These are phyloP conservation scores for Sminthurides aquaticus DNA, from an alignment of 2,888 invertebrate genomes.

Conservation along the genomic window DNA sequence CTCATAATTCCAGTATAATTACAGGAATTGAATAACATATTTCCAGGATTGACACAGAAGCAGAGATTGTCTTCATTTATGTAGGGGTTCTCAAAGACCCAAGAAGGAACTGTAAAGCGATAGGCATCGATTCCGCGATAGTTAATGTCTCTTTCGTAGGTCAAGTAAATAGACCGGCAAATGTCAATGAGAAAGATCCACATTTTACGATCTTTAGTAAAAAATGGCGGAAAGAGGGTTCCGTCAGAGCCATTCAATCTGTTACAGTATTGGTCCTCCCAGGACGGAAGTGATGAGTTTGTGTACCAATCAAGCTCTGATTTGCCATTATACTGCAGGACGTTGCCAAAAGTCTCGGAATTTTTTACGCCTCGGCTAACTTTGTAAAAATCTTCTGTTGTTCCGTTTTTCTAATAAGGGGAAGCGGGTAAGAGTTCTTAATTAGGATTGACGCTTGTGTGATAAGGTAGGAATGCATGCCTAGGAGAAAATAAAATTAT, in stretches of 20 bases:
- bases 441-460: no score
- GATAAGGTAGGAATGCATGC: no score
- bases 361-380: constrained; percentile 14
- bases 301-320: constrained; percentile 17
- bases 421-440: no score
- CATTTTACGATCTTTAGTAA: constrained; percentile 44
- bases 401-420: constrained; percentile 15
- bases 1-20: not conserved
- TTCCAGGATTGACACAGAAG: constrained; percentile 18
- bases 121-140: constrained; percentile 27
- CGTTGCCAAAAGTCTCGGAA: constrained; percentile 24
- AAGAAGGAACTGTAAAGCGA: constrained; percentile 18
- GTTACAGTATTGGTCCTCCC: constrained; percentile 40
- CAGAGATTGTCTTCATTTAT: constrained; percentile 26
- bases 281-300: constrained; percentile 16
- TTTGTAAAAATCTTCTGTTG: not conserved
- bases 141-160: constrained; percentile 22
- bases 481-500: not conserved
- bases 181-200: constrained; percentile 46
- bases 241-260: constrained; percentile 48
- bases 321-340: constrained; percentile 23
- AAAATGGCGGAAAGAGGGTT: constrained; percentile 46
- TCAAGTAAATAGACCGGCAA: constrained; percentile 42
- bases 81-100: constrained; percentile 21
- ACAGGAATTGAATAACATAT: not conserved